A percentile compares a stretch with the other conserved stretches of the same genome.
phyloP scores from a whole-genome alignment of 2,797 vertebrate species.

The Percopsis omiscomaycus region DNA sequence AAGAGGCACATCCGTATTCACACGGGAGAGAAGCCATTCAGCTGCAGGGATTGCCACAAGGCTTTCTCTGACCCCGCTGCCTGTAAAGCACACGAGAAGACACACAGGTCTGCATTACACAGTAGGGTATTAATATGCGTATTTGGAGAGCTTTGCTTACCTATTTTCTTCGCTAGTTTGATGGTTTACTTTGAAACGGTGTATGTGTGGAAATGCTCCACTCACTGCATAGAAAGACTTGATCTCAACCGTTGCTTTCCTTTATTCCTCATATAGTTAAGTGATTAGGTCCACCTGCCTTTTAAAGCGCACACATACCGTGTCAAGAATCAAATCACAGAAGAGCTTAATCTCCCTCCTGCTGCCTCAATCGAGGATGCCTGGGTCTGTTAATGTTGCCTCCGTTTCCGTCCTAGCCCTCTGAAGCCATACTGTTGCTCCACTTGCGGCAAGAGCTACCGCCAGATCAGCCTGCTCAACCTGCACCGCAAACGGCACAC shows the following conservation, averaged over 20 bases:
- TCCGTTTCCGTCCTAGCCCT: slow-evolving; percentile 72
- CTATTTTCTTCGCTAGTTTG: not conserved
- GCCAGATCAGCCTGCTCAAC: slow-evolving; percentile 96
- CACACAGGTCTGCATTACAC: slow-evolving; percentile 83
- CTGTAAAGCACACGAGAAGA: slow-evolving; percentile 98
- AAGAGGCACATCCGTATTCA: slow-evolving; percentile 98
- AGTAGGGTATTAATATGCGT: no score
- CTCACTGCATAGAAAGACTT: no score
- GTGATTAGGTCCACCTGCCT: no score
- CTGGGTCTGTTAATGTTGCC: no score
- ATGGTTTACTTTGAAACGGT: not conserved
- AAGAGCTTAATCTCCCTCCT: no score
- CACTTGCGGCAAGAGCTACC: slow-evolving; percentile 96
- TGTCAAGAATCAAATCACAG: no score
- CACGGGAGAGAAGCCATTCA: slow-evolving; percentile 96
- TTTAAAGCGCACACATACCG: no score
- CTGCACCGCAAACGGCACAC: slow-evolving; percentile 96
- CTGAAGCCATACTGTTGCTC: slow-evolving; percentile 94
- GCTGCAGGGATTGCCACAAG: slow-evolving; percentile 92
- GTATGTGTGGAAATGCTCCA: not conserved
- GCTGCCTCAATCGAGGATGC: no score
- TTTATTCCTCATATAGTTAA: no score
- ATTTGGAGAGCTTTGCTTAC: not conserved
- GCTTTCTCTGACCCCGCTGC: slow-evolving; percentile 96
- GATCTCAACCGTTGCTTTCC: no score